A percentile compares a stretch with the other conserved stretches of the same genome.
phyloP scores from a whole-genome alignment of 2,888 invertebrate genomes.

The Phyllotreta striolata region DNA sequence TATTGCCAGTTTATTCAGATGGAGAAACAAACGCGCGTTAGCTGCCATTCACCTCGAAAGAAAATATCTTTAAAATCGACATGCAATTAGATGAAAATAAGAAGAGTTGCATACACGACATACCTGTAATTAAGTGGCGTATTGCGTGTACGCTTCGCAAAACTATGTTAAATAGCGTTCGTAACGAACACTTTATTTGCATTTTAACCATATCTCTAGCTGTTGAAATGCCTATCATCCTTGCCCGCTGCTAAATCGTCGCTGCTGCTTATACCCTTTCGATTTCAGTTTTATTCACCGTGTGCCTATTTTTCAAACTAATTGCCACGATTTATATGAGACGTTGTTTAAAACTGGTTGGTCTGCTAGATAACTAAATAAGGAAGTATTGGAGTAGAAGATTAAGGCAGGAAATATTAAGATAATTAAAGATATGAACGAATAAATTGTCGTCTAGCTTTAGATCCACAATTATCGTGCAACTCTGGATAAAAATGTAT shows the following conservation, averaged over 20 bases:
- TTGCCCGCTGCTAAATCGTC: conserved; percentile 1
- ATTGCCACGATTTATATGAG: not conserved
- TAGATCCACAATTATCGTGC: too few relatives aligned
- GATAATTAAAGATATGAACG: too few relatives aligned
- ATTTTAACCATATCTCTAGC: conserved; percentile 38
- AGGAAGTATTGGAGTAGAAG: too few relatives aligned
- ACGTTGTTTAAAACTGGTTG: not conserved
- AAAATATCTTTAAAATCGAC: conserved; percentile 54
- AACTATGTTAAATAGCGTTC: conserved; percentile 41
- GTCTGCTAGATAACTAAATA: not conserved
- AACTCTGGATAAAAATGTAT: too few relatives aligned
- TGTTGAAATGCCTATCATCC: conserved; percentile 33
- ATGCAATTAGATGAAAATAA: conserved; percentile 54
- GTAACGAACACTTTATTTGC: conserved; percentile 41
- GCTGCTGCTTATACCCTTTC: conserved; percentile 11
- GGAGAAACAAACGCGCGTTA: conserved; percentile 39
- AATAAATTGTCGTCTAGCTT: too few relatives aligned
- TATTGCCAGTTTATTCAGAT: conserved; percentile 46
- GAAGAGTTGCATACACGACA: conserved; percentile 54
- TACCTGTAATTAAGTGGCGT: conserved; percentile 52
- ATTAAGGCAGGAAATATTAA: too few relatives aligned
- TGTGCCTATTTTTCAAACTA: too few relatives aligned
- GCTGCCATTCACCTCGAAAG: conserved; percentile 43
- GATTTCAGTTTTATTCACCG: not conserved
- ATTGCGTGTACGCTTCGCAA: conserved; percentile 49